Conservation (phyloP, 2,888 invertebrate species). For the Silvanus unidentatus region DNA sequence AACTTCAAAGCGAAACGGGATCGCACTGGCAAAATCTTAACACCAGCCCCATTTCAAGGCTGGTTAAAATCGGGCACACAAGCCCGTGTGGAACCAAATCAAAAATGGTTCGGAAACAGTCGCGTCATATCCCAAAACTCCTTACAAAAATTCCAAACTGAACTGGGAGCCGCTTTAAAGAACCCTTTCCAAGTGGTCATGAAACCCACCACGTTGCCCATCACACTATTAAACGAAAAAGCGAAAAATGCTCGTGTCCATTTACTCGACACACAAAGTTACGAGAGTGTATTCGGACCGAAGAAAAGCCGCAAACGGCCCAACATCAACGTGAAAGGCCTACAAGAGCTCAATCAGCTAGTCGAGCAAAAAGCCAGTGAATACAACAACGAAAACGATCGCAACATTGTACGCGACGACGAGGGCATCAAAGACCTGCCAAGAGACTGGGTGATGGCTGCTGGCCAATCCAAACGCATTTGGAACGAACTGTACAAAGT, state of each 20-base stretch:
- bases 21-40: slow-evolving; percentile 81
- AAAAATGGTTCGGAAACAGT: slow-evolving; percentile 99
- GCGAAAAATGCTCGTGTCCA: slow-evolving; percentile 88
- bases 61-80: slow-evolving; percentile 81
- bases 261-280: slow-evolving; percentile 91
- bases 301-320: slow-evolving; percentile 90
- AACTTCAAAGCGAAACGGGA: slow-evolving; percentile 95
- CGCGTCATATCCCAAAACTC: slow-evolving; percentile 91
- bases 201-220: slow-evolving; percentile 91
- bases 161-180: slow-evolving; percentile 87
- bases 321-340: slow-evolving; percentile 66
- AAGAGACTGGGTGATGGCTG: slow-evolving; percentile 90
- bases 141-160: slow-evolving; percentile 85
- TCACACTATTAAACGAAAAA: slow-evolving; percentile 89
- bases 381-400: slow-evolving; percentile 79
- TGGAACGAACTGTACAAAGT: slow-evolving; percentile 99
- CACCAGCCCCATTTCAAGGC: slow-evolving; percentile 93
- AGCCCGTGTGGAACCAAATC: slow-evolving; percentile 94
- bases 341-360: slow-evolving; percentile 69
- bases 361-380: slow-evolving; percentile 66
- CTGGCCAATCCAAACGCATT: slow-evolving; percentile 93
- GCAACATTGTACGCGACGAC: slow-evolving; percentile 76
- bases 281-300: slow-evolving; percentile 89
- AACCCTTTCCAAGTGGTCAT: slow-evolving; percentile 98
- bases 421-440: slow-evolving; percentile 73